phyloP scores from a whole-genome alignment of 2,797 vertebrate species.

The Dallia pectoralis region DNA sequence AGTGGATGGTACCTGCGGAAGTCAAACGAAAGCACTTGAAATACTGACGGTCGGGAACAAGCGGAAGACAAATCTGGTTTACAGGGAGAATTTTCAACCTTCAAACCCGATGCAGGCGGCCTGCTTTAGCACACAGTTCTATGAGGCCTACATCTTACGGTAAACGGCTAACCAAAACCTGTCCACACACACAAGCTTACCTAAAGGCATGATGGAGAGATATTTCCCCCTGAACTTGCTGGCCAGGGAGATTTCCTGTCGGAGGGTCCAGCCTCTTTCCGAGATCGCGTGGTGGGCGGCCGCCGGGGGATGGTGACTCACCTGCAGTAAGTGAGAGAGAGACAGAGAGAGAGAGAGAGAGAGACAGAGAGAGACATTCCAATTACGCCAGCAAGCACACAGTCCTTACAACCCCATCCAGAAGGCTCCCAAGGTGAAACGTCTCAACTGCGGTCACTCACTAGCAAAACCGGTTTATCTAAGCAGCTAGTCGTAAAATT shows the following conservation, averaged over 20 bases:
- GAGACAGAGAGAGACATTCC: not conserved
- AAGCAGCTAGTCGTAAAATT: too few species aligned
- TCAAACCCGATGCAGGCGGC: too few species aligned
- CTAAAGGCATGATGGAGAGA: constrained; percentile 95
- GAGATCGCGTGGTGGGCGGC: constrained; percentile 91
- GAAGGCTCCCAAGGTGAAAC: not conserved
- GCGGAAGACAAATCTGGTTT: not conserved
- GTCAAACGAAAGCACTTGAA: not conserved
- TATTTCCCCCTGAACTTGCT: constrained; percentile 99
- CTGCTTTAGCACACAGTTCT: too few species aligned
- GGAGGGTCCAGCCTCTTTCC: constrained; percentile 89
- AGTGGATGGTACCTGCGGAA: constrained; percentile 88
- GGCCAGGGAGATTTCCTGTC: constrained; percentile 92
- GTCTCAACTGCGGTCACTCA: too few species aligned
- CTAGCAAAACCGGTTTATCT: too few species aligned
- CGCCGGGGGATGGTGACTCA: constrained; percentile 94
- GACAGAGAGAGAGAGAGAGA: not conserved
- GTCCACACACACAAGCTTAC: constrained; percentile 70
- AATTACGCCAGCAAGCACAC: not conserved
- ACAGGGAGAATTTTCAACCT: too few species aligned
- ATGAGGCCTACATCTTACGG: too few species aligned
- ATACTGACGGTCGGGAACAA: not conserved
- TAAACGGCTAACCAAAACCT: not conserved
- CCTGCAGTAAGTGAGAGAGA: constrained; percentile 63
- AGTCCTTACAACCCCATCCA: not conserved